Evolutionary conservation across 2,888 invertebrate genomes (phyloP).

Genomic region (Unio pictorum): DNA sequence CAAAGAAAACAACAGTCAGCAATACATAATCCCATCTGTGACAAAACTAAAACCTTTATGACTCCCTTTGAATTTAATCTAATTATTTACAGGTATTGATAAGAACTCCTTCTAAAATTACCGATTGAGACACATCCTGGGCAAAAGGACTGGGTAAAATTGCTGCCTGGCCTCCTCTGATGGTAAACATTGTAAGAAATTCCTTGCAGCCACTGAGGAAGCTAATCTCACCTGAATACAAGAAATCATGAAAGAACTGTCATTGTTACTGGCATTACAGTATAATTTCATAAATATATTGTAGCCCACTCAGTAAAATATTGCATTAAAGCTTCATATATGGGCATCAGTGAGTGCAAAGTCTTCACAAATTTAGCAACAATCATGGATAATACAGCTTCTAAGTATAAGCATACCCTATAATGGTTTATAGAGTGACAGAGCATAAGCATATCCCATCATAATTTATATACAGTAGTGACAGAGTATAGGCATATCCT

Average conservation of each 20-base stretch:
- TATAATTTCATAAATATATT: neutral
- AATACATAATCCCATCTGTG: too few species aligned
- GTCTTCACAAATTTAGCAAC: neutral
- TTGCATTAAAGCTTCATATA: too few species aligned
- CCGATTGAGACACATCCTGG: conserved; percentile 75
- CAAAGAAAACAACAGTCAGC: too few species aligned
- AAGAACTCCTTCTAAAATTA: conserved; percentile 32
- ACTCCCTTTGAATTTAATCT: too few species aligned
- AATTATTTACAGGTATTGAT: too few species aligned
- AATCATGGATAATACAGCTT: neutral
- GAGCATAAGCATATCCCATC: too few species aligned
- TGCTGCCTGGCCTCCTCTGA: conserved; percentile 67
- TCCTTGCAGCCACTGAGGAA: conserved; percentile 74
- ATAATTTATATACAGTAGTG: too few species aligned
- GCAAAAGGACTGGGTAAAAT: conserved; percentile 73
- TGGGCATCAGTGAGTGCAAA: too few species aligned
- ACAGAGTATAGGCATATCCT: too few species aligned
- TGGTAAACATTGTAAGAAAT: conserved; percentile 72
- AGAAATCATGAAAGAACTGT: neutral
- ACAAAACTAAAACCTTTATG: too few species aligned
- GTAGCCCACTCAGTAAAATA: neutral
- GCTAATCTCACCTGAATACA: conserved; percentile 73
- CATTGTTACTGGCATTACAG: neutral
- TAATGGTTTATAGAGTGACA: neutral
- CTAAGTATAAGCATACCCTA: neutral